Evolutionary conservation across 2,113 vertebrate genomes (phyloP).

Genomic region (Arvicanthis niloticus): DNA sequence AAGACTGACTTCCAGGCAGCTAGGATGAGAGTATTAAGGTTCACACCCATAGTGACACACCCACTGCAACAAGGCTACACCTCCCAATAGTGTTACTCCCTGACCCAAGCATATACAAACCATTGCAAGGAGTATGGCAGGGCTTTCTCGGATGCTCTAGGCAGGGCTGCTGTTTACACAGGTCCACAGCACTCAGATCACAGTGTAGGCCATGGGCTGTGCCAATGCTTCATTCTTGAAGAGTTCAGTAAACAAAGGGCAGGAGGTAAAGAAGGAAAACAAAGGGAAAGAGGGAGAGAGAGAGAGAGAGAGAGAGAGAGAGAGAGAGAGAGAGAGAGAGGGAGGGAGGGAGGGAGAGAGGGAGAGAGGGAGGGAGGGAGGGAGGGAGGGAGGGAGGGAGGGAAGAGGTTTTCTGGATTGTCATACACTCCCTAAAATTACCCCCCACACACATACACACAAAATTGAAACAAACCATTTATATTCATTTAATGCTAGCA

Average conservation of each 20-base stretch:
- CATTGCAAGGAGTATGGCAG: neutral
- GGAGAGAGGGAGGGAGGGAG: neutral
- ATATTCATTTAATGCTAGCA: constrained; percentile 4
- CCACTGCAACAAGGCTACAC: no score
- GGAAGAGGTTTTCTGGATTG: neutral
- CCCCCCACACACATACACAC: no score
- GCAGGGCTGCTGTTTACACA: no score
- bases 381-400: no score
- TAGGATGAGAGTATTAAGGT: no score
- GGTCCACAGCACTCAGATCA: neutral
- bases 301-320: no score
- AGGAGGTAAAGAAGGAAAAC: neutral
- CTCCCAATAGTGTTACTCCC: no score
- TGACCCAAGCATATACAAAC: no score
- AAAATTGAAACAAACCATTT: constrained; percentile 26
- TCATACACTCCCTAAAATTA: constrained; percentile 15
- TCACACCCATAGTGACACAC: no score
- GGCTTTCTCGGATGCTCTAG: neutral
- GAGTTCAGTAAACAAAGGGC: neutral
- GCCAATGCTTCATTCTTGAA: neutral
- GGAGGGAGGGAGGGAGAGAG: no score
- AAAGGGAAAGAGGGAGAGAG: neutral
- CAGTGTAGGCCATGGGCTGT: neutral
- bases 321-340: no score
- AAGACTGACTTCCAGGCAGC: no score